Evolutionary conservation across 2,888 invertebrate species (phyloP).

Genomic region (Drosophila gaucha): DNA sequence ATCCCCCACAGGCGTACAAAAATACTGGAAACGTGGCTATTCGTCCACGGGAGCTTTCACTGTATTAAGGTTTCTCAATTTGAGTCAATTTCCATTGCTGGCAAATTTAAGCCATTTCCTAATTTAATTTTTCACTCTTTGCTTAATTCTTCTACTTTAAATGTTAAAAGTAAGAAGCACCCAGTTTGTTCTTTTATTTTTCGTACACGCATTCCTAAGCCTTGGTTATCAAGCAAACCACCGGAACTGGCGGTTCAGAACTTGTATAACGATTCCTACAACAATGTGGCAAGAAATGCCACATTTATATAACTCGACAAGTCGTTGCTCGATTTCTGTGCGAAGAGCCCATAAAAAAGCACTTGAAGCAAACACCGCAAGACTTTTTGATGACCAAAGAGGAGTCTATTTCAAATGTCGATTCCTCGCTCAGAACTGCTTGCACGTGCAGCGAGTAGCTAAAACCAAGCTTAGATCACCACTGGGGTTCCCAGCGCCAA

Average conservation of each 20-base stretch:
- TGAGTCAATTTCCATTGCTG: too few species aligned
- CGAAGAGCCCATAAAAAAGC: constrained; percentile 52
- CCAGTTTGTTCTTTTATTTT: not conserved
- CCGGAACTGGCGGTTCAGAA: constrained; percentile 8
- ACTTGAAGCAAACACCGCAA: constrained; percentile 41
- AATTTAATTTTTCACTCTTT: not conserved
- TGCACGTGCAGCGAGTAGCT: constrained; percentile 25
- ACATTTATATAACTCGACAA: constrained; percentile 22
- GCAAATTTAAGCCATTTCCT: too few species aligned
- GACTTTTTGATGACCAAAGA: constrained; percentile 29
- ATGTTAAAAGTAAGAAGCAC: not conserved
- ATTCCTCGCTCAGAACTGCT: constrained; percentile 16
- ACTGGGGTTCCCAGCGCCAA: constrained; percentile 30
- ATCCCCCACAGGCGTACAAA: too few species aligned
- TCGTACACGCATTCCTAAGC: constrained; percentile 1
- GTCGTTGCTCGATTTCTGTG: constrained; percentile 18
- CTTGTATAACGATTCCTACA: constrained; percentile 9
- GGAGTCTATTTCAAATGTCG: constrained; percentile 17
- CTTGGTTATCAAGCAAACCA: constrained; percentile 8
- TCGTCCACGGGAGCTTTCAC: too few species aligned
- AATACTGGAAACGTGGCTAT: too few species aligned
- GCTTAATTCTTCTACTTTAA: not conserved
- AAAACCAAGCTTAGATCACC: constrained; percentile 30
- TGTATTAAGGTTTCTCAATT: too few species aligned
- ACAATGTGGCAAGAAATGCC: constrained; percentile 6